phyloP scores from a whole-genome alignment of 37 sponge, comb jelly and placozoan genomes.

The Petrosia ficiformis region DNA sequence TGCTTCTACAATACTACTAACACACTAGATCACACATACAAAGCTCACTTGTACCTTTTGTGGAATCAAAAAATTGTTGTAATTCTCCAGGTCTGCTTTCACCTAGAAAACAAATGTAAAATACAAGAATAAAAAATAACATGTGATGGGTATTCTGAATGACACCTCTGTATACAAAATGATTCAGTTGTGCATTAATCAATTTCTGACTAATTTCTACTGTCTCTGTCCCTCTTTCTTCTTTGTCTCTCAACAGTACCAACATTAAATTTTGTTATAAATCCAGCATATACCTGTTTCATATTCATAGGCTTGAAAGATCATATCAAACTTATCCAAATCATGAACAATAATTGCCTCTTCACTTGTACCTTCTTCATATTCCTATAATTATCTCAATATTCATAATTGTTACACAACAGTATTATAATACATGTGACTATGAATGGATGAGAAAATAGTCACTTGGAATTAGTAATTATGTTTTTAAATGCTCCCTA shows the following conservation, averaged over 20 bases:
- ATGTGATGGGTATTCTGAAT: no score
- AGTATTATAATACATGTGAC: no score
- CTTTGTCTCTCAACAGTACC: slow-evolving; percentile 9
- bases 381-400: slow-evolving; percentile 46
- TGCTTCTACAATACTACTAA: no score
- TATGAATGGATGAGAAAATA: no score
- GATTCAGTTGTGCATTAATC: no score
- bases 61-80: slow-evolving; percentile 80
- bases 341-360: slow-evolving; percentile 86
- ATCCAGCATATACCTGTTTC: slow-evolving; percentile 80
- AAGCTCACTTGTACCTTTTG: slow-evolving; percentile 62
- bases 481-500: no score
- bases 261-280: no score
- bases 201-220: neutral
- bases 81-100: slow-evolving; percentile 33
- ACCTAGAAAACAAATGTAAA: slow-evolving; percentile 26
- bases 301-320: slow-evolving; percentile 94
- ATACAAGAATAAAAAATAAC: neutral
- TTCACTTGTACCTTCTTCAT: slow-evolving; percentile 73
- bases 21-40: no score
- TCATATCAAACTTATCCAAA: slow-evolving; percentile 94
- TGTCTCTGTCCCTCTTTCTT: slow-evolving; percentile 4
- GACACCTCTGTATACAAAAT: no score
- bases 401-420: neutral
- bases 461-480: no score